phyloP scores from a whole-genome alignment of 2,797 vertebrate genomes.

The Philypnodon macrostomus region DNA sequence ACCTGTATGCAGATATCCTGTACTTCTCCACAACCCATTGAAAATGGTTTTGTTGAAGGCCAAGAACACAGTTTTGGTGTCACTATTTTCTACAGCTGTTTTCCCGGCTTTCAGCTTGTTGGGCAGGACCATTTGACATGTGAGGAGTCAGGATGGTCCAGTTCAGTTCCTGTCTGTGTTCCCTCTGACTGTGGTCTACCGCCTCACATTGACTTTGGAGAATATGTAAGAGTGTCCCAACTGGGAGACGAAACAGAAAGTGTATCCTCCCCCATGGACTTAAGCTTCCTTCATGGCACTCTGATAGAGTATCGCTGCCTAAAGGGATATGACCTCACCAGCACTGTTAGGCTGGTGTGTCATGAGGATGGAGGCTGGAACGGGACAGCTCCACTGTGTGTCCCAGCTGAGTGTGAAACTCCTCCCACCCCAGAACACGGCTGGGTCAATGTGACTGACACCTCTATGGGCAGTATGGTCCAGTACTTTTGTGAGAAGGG shows the following conservation, averaged over 20 bases:
- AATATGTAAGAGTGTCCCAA: constrained; percentile 77
- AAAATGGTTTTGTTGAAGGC: constrained; percentile 95
- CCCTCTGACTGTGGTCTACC: constrained; percentile 92
- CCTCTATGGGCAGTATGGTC: constrained; percentile 76
- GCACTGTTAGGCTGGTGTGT: constrained; percentile 79
- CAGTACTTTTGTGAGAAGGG: constrained; percentile 86
- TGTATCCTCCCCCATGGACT: constrained; percentile 55
- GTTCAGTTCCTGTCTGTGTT: constrained; percentile 82
- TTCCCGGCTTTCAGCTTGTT: constrained; percentile 89
- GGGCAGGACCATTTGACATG: constrained; percentile 93
- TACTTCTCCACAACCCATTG: constrained; percentile 85
- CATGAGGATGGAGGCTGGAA: constrained; percentile 93
- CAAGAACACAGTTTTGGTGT: constrained; percentile 91
- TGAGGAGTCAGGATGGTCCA: constrained; percentile 91
- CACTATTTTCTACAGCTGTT: constrained; percentile 96
- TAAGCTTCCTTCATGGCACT: constrained; percentile 85
- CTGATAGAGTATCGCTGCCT: constrained; percentile 85
- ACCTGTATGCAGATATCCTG: constrained; percentile 87
- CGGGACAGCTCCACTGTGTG: constrained; percentile 86
- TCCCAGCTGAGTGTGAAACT: constrained; percentile 83
- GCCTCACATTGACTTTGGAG: constrained; percentile 96
- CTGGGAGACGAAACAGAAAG: constrained; percentile 42
- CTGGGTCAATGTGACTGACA: constrained; percentile 81
- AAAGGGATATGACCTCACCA: constrained; percentile 85
- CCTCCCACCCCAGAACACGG: constrained; percentile 83